Percentiles rank a stretch among this genome's conserved stretches.
Evolutionary conservation across 1,140 invertebrate genomes (phyloP).

Genomic region (Drosophila lacertosa): DNA sequence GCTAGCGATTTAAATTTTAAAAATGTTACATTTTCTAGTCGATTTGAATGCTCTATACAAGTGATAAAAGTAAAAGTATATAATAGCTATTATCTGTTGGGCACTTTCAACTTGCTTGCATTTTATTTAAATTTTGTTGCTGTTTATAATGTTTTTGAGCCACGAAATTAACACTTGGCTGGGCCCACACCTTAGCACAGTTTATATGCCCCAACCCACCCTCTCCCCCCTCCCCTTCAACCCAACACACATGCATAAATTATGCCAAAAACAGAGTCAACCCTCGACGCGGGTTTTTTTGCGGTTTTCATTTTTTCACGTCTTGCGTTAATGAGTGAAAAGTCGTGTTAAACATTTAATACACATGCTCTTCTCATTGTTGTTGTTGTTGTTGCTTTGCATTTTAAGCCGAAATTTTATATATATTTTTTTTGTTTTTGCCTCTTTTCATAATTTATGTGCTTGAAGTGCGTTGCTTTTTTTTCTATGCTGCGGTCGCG

Average conservation of each 20-base stretch:
- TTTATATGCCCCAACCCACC: background rate
- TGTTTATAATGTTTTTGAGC: constrained; percentile 33
- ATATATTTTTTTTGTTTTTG: constrained; percentile 20
- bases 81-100: no score
- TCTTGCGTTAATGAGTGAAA: constrained; percentile 70
- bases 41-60: no score
- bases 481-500: constrained; percentile 54
- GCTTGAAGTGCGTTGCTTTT: constrained; percentile 40
- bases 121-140: constrained; percentile 10
- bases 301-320: constrained; percentile 51
- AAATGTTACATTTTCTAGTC: no score
- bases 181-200: constrained; percentile 31
- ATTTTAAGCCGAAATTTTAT: constrained; percentile 21
- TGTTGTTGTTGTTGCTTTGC: constrained; percentile 21
- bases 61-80: no score
- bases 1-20: no score
- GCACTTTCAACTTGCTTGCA: no score
- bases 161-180: constrained; percentile 74
- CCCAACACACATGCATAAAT: constrained; percentile 66
- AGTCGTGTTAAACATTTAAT: constrained; percentile 80
- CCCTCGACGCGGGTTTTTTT: constrained; percentile 35
- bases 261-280: constrained; percentile 75
- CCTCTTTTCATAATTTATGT: constrained; percentile 52
- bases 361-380: constrained; percentile 55
- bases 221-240: constrained; percentile 24